These are phyloP conservation scores for Homalodisca vitripennis DNA, from an alignment of 1,140 invertebrate genomes.

Conservation along the genomic window DNA sequence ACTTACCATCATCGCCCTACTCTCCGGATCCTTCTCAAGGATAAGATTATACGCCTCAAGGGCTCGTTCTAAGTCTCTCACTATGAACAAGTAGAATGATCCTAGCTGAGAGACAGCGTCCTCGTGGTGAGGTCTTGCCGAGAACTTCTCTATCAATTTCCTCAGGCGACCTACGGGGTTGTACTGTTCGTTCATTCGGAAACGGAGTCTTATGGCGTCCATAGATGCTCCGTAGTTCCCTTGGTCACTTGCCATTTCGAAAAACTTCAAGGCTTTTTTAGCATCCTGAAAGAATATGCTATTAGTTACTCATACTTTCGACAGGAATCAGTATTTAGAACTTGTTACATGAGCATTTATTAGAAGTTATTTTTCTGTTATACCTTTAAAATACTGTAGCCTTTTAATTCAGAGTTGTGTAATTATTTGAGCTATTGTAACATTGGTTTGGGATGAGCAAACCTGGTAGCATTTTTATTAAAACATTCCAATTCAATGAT, in stretches of 20 bases:
- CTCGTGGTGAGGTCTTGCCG: not conserved
- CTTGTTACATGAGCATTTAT: no score
- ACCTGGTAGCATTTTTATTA: no score
- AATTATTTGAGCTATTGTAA: no score
- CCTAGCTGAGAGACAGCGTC: conserved; percentile 1
- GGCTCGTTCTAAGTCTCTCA: not conserved
- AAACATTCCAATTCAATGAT: no score
- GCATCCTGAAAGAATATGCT: not conserved
- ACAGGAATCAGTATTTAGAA: no score
- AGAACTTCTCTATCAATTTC: not conserved
- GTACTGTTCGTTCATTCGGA: not conserved
- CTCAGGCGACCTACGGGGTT: conserved; percentile 1
- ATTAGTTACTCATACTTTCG: no score
- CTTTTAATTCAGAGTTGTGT: no score
- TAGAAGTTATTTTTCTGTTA: no score
- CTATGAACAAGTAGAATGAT: not conserved
- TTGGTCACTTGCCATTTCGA: conserved; percentile 1
- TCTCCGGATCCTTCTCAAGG: conserved; percentile 3
- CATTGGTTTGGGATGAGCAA: no score
- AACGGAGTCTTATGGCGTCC: not conserved
- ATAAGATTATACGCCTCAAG: not conserved
- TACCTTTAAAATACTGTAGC: no score
- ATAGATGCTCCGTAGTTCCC: conserved; percentile 10
- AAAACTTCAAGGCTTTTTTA: conserved; percentile 11
- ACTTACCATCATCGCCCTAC: not conserved